Evolutionary conservation across 2,888 invertebrate genomes (phyloP), one percentile per base, ranked within the genome.

Genomic region (Galerucella calmariensis): DNA sequence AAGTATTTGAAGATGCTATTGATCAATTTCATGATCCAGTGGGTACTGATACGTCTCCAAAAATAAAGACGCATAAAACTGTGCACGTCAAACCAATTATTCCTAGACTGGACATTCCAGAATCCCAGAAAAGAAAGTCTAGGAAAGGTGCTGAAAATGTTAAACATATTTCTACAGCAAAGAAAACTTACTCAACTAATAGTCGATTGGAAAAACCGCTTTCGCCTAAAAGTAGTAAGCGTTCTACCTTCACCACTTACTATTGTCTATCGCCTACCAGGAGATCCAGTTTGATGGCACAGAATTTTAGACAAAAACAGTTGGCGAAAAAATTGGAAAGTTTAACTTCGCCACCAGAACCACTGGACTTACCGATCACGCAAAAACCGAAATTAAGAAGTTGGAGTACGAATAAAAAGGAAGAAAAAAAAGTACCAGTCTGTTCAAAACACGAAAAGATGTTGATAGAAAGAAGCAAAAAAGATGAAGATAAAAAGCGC

Each of bases 1-100:
- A 59, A 44, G 24, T 20, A 11, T 68, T 68, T 14, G 68, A 68
- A 58, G 68, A 68, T 59, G 59, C 58, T 1, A 9, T 67, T 1
- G 46, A 67, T n/a, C 59, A 5, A 58, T 41, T 11, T 9, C 12
- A 1, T 9, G 59, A 59, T 12, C 20, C 20, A 16, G 9, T 12
- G 20, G 35, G 8, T 8, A 8, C 8, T 9, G 35, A 41, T 9
- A 8, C 35, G 35, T 41, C 35, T 41, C 8, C 35, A 41, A 41
- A 41, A 41, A 41, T 41, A 41, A 41, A 41, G 8, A 41, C 8
- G 35, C 35, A 5, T 41, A 41, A 41, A 9, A 41, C 4, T 35
- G 35, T 35, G 4, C 2, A 12, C 11, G 59, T 27, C 24, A 20
- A 24, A 59, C 16, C 20, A 0, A 20, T 24, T 16, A 27, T 58